phyloP scores from a whole-genome alignment of 1,140 invertebrate species.

The Heliconius hermathena region DNA sequence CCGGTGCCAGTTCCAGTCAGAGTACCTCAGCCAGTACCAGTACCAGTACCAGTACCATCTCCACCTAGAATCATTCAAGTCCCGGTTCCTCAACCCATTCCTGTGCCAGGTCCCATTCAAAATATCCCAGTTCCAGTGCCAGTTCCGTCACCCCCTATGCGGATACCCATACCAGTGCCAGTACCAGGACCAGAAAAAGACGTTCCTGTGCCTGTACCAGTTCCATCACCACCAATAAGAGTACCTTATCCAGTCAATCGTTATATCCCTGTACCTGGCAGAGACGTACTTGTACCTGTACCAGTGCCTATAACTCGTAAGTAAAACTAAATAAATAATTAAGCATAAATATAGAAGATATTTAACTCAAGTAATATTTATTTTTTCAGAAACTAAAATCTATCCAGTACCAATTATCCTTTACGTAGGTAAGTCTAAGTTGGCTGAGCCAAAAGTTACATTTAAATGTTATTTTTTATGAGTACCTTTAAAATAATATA shows the following conservation, averaged over 20 bases:
- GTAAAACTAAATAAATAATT: background rate
- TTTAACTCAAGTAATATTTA: background rate
- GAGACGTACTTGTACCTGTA: slow-evolving; percentile 53
- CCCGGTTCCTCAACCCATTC: slow-evolving; percentile 52
- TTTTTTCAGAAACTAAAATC: background rate
- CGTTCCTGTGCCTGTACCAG: slow-evolving; percentile 55
- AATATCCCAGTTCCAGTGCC: slow-evolving; percentile 57
- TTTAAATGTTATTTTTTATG: too few relatives aligned
- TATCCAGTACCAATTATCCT: background rate
- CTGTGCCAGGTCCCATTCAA: slow-evolving; percentile 47
- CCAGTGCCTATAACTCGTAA: slow-evolving; percentile 45
- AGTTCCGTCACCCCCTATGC: slow-evolving; percentile 55
- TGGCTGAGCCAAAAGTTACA: too few relatives aligned
- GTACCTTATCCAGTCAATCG: slow-evolving; percentile 47
- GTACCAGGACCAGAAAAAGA: slow-evolving; percentile 51
- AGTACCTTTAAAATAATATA: background rate
- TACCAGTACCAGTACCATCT: slow-evolving; percentile 52
- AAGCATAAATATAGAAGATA: background rate
- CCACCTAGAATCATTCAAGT: slow-evolving; percentile 51
- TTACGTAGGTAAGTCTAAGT: background rate
- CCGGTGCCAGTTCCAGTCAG: slow-evolving; percentile 51
- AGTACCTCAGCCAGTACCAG: slow-evolving; percentile 52
- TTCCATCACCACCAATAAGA: slow-evolving; percentile 53
- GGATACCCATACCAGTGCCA: slow-evolving; percentile 49
- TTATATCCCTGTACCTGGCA: slow-evolving; percentile 46